A percentile compares a stretch with the other conserved stretches of the same genome.
Conservation (phyloP, 2,797 vertebrate species). For the Apodemus agrarius region DNA sequence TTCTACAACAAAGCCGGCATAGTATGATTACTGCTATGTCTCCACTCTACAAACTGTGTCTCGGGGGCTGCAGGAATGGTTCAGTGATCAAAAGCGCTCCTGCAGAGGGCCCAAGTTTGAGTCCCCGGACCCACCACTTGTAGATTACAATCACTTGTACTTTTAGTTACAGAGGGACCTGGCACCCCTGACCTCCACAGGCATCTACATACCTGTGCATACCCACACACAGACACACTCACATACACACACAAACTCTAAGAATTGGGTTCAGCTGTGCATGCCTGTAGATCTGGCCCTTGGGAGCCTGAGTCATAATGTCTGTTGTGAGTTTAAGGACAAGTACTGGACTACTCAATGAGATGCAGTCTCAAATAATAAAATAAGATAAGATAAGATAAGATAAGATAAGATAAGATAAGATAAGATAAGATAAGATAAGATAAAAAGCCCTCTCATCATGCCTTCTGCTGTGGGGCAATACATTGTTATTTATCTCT, state of each 20-base stretch:
- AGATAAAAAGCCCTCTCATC: background rate
- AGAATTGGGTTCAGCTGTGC: too few relatives aligned
- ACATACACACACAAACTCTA: background rate
- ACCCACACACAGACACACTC: background rate
- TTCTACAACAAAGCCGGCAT: background rate
- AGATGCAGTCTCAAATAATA: background rate
- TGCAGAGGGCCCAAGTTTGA: background rate
- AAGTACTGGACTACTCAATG: background rate
- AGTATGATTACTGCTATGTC: background rate
- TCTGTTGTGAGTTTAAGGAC: background rate
- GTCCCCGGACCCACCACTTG: background rate
- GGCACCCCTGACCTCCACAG: background rate
- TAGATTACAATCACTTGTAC: background rate
- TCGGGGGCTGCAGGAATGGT: background rate
- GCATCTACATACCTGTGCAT: too few relatives aligned
- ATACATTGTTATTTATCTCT: background rate
- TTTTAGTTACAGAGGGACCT: background rate
- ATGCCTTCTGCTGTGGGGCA: background rate
- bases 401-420: too few relatives aligned
- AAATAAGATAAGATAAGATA: background rate
- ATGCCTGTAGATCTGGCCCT: background rate
- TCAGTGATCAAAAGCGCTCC: background rate
- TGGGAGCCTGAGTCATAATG: background rate
- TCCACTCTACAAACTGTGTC: background rate
- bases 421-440: background rate